These are phyloP conservation scores for Drosophila tsacasi DNA, from an alignment of 1,140 invertebrate genomes.

Conservation along the genomic window DNA sequence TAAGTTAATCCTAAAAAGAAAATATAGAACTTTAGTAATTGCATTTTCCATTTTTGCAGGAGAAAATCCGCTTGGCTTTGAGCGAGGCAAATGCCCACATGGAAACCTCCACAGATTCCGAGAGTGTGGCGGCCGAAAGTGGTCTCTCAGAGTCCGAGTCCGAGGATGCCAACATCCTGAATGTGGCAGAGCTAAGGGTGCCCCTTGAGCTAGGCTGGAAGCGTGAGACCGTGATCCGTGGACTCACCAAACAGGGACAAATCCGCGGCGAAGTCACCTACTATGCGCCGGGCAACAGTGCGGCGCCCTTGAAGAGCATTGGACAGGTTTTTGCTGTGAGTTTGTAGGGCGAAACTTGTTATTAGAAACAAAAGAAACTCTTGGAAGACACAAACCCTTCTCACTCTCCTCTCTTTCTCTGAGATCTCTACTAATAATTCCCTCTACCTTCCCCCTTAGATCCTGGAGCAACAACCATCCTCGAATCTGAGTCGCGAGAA, in stretches of 20 bases:
- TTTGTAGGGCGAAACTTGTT: conserved; percentile 70
- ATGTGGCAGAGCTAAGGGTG: conserved; percentile 89
- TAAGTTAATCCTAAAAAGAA: conserved; percentile 42
- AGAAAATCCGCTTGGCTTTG: conserved; percentile 86
- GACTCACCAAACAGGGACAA: conserved; percentile 91
- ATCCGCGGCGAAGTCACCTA: conserved; percentile 96
- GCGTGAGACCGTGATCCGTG: conserved; percentile 94
- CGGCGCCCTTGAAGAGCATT: conserved; percentile 85
- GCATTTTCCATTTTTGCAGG: conserved; percentile 58
- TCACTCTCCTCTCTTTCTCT: no score
- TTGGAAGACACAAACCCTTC: not conserved
- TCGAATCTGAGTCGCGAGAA: conserved; percentile 93
- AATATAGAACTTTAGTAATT: not conserved
- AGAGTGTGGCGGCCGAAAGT: conserved; percentile 86
- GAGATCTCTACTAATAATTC: not conserved
- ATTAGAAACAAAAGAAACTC: conserved; percentile 16
- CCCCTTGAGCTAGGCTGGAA: conserved; percentile 95
- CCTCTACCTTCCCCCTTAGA: conserved; percentile 85
- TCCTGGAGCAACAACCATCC: conserved; percentile 92
- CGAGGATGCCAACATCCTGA: conserved; percentile 86
- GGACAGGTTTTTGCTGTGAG: conserved; percentile 87
- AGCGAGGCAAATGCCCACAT: conserved; percentile 85
- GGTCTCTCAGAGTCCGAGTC: conserved; percentile 82
- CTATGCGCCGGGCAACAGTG: conserved; percentile 91
- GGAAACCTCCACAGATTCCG: conserved; percentile 86